Conservation (phyloP, 2,797 vertebrate genomes). For the Otolemur crassicaudatus region DNA sequence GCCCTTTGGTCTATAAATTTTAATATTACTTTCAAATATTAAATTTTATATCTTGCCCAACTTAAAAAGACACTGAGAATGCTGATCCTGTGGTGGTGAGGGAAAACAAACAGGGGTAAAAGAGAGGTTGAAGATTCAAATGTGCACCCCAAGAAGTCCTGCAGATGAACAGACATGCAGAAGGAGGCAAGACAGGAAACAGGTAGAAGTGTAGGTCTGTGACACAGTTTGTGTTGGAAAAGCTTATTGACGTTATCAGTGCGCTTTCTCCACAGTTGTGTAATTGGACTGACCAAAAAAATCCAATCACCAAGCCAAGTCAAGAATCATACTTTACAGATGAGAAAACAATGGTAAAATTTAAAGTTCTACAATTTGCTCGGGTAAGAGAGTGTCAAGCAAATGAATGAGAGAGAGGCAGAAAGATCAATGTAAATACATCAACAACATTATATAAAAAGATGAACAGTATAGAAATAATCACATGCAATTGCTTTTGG, state of each 20-base stretch:
- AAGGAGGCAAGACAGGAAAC: background rate
- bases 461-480: background rate
- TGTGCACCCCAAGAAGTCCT: background rate
- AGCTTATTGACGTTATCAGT: background rate
- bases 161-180: background rate
- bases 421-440: accelerated
- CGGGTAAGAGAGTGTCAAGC: background rate
- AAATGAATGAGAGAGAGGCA: background rate
- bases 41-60: background rate
- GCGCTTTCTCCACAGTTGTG: background rate
- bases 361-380: background rate
- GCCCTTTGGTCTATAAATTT: background rate
- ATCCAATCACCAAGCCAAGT: background rate
- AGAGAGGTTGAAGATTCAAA: background rate
- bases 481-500: background rate
- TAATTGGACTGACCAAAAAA: background rate
- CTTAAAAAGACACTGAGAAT: background rate
- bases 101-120: background rate
- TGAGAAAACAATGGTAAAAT: background rate
- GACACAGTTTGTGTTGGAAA: background rate
- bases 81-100: background rate
- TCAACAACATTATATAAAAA: background rate
- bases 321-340: background rate
- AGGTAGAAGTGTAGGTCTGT: background rate
- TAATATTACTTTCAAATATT: slow-evolving; percentile 11